Base-by-base conservation (phyloP, 1,140 invertebrate species). In the Telenomus remus region DNA sequence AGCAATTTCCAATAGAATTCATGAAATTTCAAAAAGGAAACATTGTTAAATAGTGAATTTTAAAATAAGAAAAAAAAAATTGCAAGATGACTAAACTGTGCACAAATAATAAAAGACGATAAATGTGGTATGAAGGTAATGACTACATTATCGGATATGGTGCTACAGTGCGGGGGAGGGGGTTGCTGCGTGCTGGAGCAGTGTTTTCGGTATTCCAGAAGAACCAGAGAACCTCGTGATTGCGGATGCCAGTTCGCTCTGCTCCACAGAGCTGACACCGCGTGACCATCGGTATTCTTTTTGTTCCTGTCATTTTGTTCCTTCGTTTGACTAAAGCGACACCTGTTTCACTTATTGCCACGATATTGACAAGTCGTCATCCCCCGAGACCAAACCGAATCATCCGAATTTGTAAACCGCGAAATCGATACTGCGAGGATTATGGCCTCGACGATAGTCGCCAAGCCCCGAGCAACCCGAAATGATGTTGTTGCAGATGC, bases 241-340 rank as follows among this genome's bases (percentile, higher is more conserved):
- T 95, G 94, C 86, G 94, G 94, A 89, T 95, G 94, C 90, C 94
- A 95, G 87, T 95, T 95, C 87, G 94, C 94, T 81, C 90, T 95
- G 82, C 91, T 95, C 81, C 94, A 95, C 88, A 93, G 94, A 80
- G 94, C 91, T 75, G 93, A 94, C 80, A 91, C 91, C 83, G 92
- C 86, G 84, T 86, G 86, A 89, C 86, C 81, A 87, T 86, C 84
- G 86, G 86, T 88, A 87, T 81, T 79, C 68, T 64, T 78, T 77
- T 50, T 77, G 61, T 76, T 80, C 59, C 37, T 12, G 35, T 69
- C 60, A 56, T 74, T 76, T 42, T n/a, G n/a, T n/a, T 64, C 64
- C 56, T 65, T 63, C 63, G 61, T 78, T 72, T 65, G 34, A 71
- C 42, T 70, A 14, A 66, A 50, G 16, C 51, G 39, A 56, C 65